Evolutionary conservation across 2,797 vertebrate species (phyloP).

Genomic region (Todus mexicanus): DNA sequence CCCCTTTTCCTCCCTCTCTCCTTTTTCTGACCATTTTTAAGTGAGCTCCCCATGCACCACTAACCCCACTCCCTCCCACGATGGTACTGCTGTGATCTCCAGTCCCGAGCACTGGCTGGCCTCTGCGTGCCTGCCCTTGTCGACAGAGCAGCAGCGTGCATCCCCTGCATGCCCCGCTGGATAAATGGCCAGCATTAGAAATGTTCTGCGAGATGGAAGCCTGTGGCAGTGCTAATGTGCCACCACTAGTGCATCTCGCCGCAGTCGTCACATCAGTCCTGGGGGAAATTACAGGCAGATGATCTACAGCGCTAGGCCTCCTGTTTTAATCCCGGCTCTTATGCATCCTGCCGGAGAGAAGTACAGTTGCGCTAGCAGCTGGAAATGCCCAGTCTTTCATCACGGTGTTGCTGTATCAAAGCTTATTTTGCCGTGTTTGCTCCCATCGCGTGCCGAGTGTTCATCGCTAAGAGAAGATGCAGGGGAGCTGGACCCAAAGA

Average conservation of each 20-base stretch:
- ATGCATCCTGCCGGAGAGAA: background rate
- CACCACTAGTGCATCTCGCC: background rate
- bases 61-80: background rate
- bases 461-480: background rate
- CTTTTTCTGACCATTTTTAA: background rate
- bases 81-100: background rate
- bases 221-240: constrained; percentile 7
- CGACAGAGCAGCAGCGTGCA: background rate
- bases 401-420: rapidly evolving
- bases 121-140: background rate
- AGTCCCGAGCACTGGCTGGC: background rate
- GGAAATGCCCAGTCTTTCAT: background rate
- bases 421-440: background rate
- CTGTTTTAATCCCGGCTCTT: background rate
- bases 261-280: background rate
- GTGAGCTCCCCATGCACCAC: background rate
- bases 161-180: background rate
- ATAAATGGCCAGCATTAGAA: background rate
- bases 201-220: background rate
- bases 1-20: background rate
- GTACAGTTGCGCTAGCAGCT: rapidly evolving
- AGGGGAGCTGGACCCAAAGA: background rate
- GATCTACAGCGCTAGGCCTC: background rate
- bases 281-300: background rate
- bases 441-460: background rate